These are phyloP conservation scores for Columba guinea DNA, from an alignment of 2,797 vertebrate species.

Conservation along the genomic window DNA sequence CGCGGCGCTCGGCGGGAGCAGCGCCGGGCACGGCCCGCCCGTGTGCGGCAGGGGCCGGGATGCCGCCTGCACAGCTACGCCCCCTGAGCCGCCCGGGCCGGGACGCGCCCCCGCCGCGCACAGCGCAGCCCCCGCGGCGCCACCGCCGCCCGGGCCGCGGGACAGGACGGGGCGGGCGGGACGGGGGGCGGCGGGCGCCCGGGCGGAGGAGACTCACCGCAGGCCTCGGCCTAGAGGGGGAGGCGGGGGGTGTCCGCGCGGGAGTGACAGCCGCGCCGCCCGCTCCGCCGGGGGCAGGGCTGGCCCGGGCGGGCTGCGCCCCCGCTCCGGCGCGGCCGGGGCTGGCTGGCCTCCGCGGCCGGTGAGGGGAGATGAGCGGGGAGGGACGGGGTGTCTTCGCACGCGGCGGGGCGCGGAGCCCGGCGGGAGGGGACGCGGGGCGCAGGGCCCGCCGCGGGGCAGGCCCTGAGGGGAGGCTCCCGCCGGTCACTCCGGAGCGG, in stretches of 20 bases:
- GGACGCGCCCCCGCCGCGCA: background rate
- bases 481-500: background rate
- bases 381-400: background rate
- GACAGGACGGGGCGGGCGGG: background rate
- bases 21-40: background rate
- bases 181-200: background rate
- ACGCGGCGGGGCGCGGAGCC: background rate
- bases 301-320: background rate
- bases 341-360: background rate
- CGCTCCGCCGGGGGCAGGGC: background rate
- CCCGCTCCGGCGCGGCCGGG: background rate
- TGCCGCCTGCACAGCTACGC: slow-evolving; percentile 13
- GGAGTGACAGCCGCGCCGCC: background rate
- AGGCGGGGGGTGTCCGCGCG: background rate
- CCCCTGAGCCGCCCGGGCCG: slow-evolving; percentile 23
- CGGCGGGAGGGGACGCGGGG: background rate
- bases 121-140: background rate
- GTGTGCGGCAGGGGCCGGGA: background rate
- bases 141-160: background rate
- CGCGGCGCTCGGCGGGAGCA: background rate
- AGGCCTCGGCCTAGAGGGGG: slow-evolving; percentile 52
- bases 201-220: background rate
- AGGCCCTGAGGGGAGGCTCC: slow-evolving; percentile 6
- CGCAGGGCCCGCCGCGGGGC: background rate
- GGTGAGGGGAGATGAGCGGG: background rate